Base-by-base conservation (phyloP, 2,113 vertebrate genomes). In the Natator depressus region DNA sequence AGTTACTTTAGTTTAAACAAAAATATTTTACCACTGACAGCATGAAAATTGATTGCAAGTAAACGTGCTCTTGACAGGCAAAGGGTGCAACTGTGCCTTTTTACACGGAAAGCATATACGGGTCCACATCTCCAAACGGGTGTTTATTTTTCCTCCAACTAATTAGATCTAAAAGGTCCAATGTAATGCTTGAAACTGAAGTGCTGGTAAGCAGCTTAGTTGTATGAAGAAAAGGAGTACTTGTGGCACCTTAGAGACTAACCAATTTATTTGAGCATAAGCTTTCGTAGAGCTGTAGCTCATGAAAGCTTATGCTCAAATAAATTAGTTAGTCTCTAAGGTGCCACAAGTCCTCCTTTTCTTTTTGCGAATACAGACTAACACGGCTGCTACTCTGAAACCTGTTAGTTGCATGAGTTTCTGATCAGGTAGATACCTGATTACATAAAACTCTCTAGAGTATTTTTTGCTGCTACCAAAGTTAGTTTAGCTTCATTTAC, bases 191-290 rank as follows among this genome's bases (percentile, higher is more conserved):
- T 42, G n/a, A 16, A 88, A 90, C 57, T 9, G 79, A 88, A 93
- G 87, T 2, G 38, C 78, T 55, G 78, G 55, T 95, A 95, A 95
- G 90, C 93, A 17, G 96, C 96, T 96, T 91, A 93, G 78, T 80
- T 4, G 4, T 55, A 3, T 4, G 59, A 5, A 42, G 42, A 42
- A 42, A 42, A 42, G 42, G 42, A 42, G 42, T 42, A 42, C 42
- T 42, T 42, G 42, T 42, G 42, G 42, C 42, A 42, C 42, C 42
- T 42, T 42, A 42, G 42, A 42, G 42, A 42, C 42, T 42, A 42
- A 42, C 42, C 42, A 42, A 42, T 42, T 42, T 42, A 42, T 42
- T 42, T 42, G 42, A 42, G 42, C 42, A 42, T 42, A 42, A 42
- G 5, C 42, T 42, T 42, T 42, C 42, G 42, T 42, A 42, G 42